phyloP scores from a whole-genome alignment of 2,888 invertebrate species.

The Diogma glabrata region DNA sequence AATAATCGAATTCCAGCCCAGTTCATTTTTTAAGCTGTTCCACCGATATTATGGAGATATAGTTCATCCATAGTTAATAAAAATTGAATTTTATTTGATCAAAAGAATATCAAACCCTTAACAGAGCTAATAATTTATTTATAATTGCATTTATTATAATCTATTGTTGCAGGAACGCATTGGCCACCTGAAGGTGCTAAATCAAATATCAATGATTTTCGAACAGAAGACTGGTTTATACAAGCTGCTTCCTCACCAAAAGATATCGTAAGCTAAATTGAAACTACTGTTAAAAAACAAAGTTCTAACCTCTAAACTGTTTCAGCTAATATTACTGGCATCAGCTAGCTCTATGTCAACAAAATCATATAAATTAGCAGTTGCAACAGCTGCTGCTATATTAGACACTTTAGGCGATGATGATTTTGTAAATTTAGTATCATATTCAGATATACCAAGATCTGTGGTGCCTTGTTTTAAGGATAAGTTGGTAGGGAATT shows the following conservation, averaged over 20 bases:
- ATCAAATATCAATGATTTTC: conserved; percentile 86
- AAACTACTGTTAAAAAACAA: too few relatives aligned
- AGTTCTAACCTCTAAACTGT: too few relatives aligned
- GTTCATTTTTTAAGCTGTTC: too few relatives aligned
- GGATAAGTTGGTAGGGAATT: conserved; percentile 62
- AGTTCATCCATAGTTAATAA: too few relatives aligned
- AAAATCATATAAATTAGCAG: conserved; percentile 71
- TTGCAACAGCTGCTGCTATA: conserved; percentile 77
- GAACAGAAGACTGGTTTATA: conserved; percentile 91
- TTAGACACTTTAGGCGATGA: conserved; percentile 92
- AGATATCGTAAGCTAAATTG: conserved; percentile 58
- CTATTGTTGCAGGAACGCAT: conserved; percentile 49
- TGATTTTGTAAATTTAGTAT: conserved; percentile 92
- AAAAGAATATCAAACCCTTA: too few relatives aligned
- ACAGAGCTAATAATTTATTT: too few relatives aligned
- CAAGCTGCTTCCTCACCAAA: conserved; percentile 96
- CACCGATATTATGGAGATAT: too few relatives aligned
- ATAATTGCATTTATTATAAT: too few relatives aligned
- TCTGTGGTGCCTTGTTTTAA: conserved; percentile 86
- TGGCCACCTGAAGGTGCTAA: conserved; percentile 74
- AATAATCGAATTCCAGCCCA: too few relatives aligned
- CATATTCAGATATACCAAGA: conserved; percentile 72
- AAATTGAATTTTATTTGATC: too few relatives aligned
- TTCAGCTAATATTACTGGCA: conserved; percentile 68
- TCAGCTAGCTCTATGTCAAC: conserved; percentile 82